Percentiles rank a stretch among this genome's conserved stretches.
Evolutionary conservation across 2,113 vertebrate species (phyloP).

Genomic region (Sialia sialis): DNA sequence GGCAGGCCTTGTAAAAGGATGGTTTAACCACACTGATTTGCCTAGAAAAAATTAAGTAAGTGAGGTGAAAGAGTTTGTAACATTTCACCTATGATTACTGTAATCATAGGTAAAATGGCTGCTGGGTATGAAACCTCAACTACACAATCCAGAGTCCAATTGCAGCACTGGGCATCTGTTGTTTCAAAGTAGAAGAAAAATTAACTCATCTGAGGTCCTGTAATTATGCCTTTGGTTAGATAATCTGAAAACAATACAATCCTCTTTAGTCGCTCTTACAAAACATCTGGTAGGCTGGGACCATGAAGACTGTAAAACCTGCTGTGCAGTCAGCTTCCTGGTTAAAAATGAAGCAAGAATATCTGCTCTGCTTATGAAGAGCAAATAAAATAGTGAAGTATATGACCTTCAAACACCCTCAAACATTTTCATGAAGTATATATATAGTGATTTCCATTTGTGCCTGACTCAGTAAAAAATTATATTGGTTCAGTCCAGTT

Average conservation of each 20-base stretch:
- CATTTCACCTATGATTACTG: neutral
- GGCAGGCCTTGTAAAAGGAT: neutral
- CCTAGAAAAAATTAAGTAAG: neutral
- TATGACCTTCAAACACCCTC: neutral
- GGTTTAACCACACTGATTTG: neutral
- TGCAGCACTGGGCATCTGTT: neutral
- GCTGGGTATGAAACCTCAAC: neutral
- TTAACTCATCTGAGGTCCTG: neutral
- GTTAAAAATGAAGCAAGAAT: neutral
- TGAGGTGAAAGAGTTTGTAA: neutral
- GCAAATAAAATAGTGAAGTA: neutral
- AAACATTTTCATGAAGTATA: neutral
- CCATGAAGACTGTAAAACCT: neutral
- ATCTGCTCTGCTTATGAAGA: neutral
- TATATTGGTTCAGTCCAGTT: neutral
- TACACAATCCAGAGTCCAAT: neutral
- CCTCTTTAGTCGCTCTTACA: neutral
- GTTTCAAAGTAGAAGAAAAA: neutral
- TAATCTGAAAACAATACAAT: slow-evolving; percentile 15
- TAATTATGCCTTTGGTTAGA: slow-evolving; percentile 6
- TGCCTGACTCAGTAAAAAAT: neutral
- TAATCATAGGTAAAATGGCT: neutral
- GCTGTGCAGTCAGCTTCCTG: neutral
- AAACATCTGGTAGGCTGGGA: neutral
- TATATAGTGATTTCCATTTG: neutral